Conservation (phyloP, 2,113 vertebrate species). For the Mus pahari region DNA sequence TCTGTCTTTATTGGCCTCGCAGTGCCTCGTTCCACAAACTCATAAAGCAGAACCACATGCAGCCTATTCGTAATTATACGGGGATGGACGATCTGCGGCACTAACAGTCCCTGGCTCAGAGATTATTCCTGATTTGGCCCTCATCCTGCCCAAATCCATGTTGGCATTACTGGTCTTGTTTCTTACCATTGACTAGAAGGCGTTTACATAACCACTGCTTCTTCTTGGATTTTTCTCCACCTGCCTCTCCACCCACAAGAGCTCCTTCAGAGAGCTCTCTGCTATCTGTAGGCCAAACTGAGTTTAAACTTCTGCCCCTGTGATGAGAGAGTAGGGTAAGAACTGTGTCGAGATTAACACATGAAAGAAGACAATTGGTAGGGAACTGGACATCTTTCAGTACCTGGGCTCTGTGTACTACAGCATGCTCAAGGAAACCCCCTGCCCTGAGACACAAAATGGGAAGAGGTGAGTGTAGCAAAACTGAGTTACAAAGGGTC, state of each 20-base stretch:
- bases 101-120: slow-evolving; percentile 48
- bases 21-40: slow-evolving; percentile 45
- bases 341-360: background rate
- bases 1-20: slow-evolving; percentile 64
- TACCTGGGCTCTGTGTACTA: background rate
- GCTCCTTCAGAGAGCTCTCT: background rate
- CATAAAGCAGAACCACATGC: slow-evolving; percentile 62
- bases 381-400: background rate
- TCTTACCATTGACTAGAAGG: background rate
- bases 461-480: background rate
- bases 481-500: no score
- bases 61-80: slow-evolving; percentile 54
- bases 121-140: slow-evolving; percentile 58
- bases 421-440: background rate
- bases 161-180: background rate
- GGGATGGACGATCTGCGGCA: slow-evolving; percentile 65
- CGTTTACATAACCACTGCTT: background rate
- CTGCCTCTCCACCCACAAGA: background rate
- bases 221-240: background rate
- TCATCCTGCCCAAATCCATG: background rate
- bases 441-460: no score
- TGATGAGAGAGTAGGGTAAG: background rate
- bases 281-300: background rate
- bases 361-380: background rate
- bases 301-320: background rate